These are phyloP conservation scores for Carettochelys insculpta DNA, from an alignment of 2,113 vertebrate species.

Conservation along the genomic window DNA sequence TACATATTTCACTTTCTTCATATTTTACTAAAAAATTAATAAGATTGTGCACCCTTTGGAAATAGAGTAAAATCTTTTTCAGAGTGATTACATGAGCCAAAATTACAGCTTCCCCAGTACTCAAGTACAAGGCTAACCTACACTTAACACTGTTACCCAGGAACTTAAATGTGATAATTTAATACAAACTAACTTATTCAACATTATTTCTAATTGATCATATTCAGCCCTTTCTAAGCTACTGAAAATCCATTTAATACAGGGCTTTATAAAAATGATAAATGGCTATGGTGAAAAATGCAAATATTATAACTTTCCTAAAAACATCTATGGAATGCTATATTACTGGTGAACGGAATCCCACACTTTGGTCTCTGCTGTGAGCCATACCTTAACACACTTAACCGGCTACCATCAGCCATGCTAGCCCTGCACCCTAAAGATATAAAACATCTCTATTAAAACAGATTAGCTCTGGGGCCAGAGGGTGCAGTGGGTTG, in stretches of 20 bases:
- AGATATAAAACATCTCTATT: rapidly evolving
- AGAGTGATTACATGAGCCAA: neutral
- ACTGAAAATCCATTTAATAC: neutral
- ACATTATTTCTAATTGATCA: neutral
- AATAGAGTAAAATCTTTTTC: rapidly evolving
- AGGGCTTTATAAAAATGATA: rapidly evolving
- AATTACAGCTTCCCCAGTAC: neutral
- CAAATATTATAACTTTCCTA: neutral
- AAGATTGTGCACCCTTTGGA: rapidly evolving
- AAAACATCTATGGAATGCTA: rapidly evolving
- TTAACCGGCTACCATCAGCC: rapidly evolving
- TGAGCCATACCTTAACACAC: neutral
- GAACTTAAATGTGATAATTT: neutral
- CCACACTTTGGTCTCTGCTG: neutral
- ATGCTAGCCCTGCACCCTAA: rapidly evolving
- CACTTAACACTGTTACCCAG: too few relatives aligned
- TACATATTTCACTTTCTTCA: rapidly evolving
- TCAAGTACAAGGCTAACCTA: rapidly evolving
- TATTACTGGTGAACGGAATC: neutral
- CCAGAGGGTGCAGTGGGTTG: too few relatives aligned
- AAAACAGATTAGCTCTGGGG: neutral
- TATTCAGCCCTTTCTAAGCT: neutral
- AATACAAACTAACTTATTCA: rapidly evolving
- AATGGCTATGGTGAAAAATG: neutral
- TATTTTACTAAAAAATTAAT: neutral